Conservation (phyloP, 2,797 vertebrate species). For the Phataginus tricuspis region DNA sequence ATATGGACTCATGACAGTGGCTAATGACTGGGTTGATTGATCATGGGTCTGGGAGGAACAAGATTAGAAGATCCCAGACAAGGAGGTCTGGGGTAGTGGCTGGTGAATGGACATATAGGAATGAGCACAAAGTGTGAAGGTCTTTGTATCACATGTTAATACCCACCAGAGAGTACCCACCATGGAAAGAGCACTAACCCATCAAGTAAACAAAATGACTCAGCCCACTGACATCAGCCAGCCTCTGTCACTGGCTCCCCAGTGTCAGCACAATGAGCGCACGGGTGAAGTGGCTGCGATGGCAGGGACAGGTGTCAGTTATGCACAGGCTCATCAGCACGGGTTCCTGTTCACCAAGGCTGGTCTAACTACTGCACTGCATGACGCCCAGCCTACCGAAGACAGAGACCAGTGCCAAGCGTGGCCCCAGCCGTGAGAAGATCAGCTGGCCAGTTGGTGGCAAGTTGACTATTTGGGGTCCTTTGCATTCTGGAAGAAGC, state of each 20-base stretch:
- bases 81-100: not conserved
- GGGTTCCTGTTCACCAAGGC: not conserved
- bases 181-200: not conserved
- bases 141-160: conserved; percentile 8
- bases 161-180: not conserved
- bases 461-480: conserved; percentile 26
- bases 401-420: not conserved
- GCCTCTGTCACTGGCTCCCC: not conserved
- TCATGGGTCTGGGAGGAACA: not conserved
- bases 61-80: not conserved
- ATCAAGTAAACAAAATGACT: not conserved
- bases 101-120: not conserved
- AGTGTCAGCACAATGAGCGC: not conserved
- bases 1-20: not conserved
- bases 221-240: not conserved
- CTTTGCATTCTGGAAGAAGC: conserved; percentile 14
- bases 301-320: not conserved
- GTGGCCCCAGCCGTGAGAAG: not conserved
- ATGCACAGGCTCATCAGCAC: not conserved
- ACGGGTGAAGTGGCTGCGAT: not conserved
- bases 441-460: not conserved
- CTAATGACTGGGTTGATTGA: not conserved
- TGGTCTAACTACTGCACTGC: not conserved
- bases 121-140: not conserved
- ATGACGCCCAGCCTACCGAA: not conserved